Evolutionary conservation across 2,113 vertebrate species (phyloP).

Genomic region (Clarias magur): DNA sequence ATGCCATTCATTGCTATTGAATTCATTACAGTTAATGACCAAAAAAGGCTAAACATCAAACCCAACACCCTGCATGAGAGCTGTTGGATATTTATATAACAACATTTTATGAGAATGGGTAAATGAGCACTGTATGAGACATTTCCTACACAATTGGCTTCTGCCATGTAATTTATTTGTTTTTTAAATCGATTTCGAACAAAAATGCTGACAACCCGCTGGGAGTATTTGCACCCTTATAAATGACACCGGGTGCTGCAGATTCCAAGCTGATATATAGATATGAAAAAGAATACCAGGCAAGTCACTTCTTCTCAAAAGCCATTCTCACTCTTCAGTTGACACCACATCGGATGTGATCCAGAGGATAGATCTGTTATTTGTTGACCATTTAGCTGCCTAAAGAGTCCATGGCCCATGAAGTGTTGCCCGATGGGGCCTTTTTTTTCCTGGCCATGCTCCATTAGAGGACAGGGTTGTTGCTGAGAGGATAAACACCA

Average conservation of each 20-base stretch:
- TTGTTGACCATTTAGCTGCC: slow-evolving; percentile 71
- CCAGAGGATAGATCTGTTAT: slow-evolving; percentile 62
- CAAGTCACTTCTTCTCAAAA: not conserved
- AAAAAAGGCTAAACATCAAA: not conserved
- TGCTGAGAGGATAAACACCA: slow-evolving; percentile 63
- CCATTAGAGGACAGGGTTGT: slow-evolving; percentile 60
- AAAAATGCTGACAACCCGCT: not conserved
- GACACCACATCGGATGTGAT: slow-evolving; percentile 47
- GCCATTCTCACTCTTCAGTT: not conserved
- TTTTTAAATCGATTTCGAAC: not conserved
- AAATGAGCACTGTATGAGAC: not conserved
- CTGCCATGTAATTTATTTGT: not conserved
- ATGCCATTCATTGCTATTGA: not conserved
- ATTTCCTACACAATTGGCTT: not conserved
- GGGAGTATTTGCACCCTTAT: not conserved
- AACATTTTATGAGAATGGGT: not conserved
- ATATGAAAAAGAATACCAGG: not conserved
- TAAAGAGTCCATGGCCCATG: slow-evolving; percentile 65
- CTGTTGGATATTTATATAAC: not conserved
- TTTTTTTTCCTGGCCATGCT: slow-evolving; percentile 62
- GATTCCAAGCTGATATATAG: not conserved
- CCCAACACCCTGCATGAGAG: not conserved
- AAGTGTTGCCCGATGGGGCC: slow-evolving; percentile 67
- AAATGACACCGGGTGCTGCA: not conserved
- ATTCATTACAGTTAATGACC: not conserved